Conservation (phyloP, 30 jellyfish, hydroid and myxozoan genomes). For the Aurelia sp. region DNA sequence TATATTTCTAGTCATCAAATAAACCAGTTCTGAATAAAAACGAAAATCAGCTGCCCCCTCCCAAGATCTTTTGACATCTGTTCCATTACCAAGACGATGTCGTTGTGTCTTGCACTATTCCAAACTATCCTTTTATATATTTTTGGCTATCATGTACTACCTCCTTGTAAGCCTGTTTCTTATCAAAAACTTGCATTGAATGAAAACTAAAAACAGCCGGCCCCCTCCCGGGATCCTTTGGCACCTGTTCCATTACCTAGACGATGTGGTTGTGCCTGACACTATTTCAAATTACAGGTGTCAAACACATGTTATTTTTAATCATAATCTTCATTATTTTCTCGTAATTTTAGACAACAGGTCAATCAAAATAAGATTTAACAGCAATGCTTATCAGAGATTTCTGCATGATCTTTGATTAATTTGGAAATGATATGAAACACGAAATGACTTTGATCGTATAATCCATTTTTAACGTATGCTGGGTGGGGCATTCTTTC, state of each 20-base stretch:
- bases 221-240: neutral
- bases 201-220: neutral
- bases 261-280: slow-evolving; percentile 14
- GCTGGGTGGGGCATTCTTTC: no score
- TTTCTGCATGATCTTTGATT: no score
- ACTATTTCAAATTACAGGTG: slow-evolving; percentile 35
- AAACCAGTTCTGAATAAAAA: no score
- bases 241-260: slow-evolving; percentile 41
- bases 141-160: neutral
- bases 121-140: no score
- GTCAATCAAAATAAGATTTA: neutral
- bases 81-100: neutral
- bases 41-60: no score
- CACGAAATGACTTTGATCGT: neutral
- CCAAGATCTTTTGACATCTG: no score
- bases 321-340: neutral
- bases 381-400: neutral
- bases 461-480: no score
- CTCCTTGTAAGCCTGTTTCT: neutral
- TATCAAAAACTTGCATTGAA: no score
- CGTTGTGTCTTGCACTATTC: no score
- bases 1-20: no score
- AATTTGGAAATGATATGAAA: neutral
- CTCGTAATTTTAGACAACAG: neutral
- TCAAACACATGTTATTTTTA: slow-evolving; percentile 28